Base-by-base conservation (phyloP, 2,888 invertebrate species). In the Nymphalis urticae region DNA sequence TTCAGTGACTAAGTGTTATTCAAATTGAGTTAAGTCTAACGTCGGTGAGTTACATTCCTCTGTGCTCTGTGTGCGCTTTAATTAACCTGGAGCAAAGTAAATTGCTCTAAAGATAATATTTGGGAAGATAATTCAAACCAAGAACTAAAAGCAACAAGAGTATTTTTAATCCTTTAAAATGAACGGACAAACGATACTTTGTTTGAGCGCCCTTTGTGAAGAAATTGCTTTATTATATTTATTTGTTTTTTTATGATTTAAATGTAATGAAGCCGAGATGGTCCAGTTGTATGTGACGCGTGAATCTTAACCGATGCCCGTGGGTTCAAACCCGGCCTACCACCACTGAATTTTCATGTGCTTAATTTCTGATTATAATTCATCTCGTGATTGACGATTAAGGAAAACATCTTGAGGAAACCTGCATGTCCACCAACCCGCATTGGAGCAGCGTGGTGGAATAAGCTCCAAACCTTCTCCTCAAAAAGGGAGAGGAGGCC, bases 1-100 rank as follows among this genome's bases (percentile, higher is more conserved):
- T 62, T 17, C 64, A 48, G 58, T 69, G 64, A 65, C 68, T 61
- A 64, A 69, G 61, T 64, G 64, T 56, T 69, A 69, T 69, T 69
- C 68, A 64, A 64, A 69, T 69, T 21, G 61, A 68, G 64, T 68
- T 53, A 69, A 69, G 64, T 61, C 56, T 24, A 61, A 48, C 50
- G 56, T 27, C 27, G 56, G 61, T 48, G 64, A 69, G 65, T 69
- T 62, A 51, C 69, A 62, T 62, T 65, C 65, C 56, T 62, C 62
- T 58, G 61, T 65, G 32, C 62, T 42, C 60, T 47, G 36, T 65
- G 62, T 69, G 48, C 58, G 58, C 65, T 69, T 69, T 69, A 69
- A 65, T 69, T 62, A 65, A 69, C 47, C 68, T 56, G 27, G 54
- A 69, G 50, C 61, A 27, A 65, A 62, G 65, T 42, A 69, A 69